Evolutionary conservation across 2,113 vertebrate genomes (phyloP).

Genomic region (Blennius ocellaris): DNA sequence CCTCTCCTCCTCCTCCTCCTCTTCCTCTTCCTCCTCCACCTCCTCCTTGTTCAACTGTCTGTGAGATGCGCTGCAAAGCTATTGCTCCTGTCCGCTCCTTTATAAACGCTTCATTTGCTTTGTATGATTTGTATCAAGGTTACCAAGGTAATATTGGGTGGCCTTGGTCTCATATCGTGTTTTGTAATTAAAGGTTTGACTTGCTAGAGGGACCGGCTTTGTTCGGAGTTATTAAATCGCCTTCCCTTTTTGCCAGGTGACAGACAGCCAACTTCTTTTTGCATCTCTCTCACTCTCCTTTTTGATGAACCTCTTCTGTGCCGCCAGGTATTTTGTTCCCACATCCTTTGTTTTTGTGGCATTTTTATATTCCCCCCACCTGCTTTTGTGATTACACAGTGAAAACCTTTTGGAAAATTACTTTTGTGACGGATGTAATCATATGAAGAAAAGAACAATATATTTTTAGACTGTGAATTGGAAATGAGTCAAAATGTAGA

Average conservation of each 20-base stretch:
- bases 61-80: slow-evolving; percentile 4
- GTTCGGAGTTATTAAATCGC: slow-evolving; percentile 74
- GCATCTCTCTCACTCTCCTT: slow-evolving; percentile 20
- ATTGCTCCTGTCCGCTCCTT: slow-evolving; percentile 26
- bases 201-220: slow-evolving; percentile 65
- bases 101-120: slow-evolving; percentile 75
- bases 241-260: slow-evolving; percentile 57
- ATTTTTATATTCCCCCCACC: slow-evolving; percentile 54
- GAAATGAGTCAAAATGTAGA: slow-evolving; percentile 41
- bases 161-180: slow-evolving; percentile 64
- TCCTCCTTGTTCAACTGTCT: slow-evolving; percentile 1
- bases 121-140: slow-evolving; percentile 77
- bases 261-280: slow-evolving; percentile 55
- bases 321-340: slow-evolving; percentile 52
- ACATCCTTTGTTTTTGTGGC: slow-evolving; percentile 51
- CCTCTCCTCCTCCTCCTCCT: slow-evolving; percentile 12
- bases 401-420: slow-evolving; percentile 47
- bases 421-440: slow-evolving; percentile 47
- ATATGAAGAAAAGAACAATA: slow-evolving; percentile 39
- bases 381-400: slow-evolving; percentile 52
- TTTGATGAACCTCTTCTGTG: slow-evolving; percentile 40
- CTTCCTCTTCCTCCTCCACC: too few species aligned
- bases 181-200: slow-evolving; percentile 79
- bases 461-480: slow-evolving; percentile 34
- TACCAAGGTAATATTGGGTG: slow-evolving; percentile 67